phyloP scores from a whole-genome alignment of 2,888 invertebrate genomes.

The Sinohyriopsis cumingii region DNA sequence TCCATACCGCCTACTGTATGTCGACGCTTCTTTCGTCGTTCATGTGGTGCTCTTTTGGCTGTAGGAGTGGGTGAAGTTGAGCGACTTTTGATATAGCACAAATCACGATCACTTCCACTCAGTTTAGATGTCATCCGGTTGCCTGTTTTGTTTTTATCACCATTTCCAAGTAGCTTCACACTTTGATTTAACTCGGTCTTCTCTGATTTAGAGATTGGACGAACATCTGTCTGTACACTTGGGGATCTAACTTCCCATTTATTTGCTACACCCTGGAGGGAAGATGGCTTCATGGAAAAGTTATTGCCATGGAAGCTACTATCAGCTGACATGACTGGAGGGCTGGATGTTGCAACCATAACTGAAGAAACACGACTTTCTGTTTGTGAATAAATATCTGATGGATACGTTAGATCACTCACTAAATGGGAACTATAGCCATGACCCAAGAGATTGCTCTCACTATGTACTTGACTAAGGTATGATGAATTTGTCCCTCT shows the following conservation, averaged over 20 bases:
- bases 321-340: conserved; percentile 38
- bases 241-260: not conserved
- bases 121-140: not conserved
- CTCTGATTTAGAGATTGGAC: conserved; percentile 53
- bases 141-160: conserved; percentile 22
- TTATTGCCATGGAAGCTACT: conserved; percentile 9
- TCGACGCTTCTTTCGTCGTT: conserved; percentile 75
- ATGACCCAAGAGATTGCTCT: conserved; percentile 11
- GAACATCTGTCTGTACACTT: conserved; percentile 15
- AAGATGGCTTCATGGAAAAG: conserved; percentile 1
- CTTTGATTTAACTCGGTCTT: conserved; percentile 48
- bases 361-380: conserved; percentile 32
- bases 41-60: conserved; percentile 33
- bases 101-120: not conserved
- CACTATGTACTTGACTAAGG: conserved; percentile 19
- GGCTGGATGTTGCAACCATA: conserved; percentile 37
- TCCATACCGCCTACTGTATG: conserved; percentile 96
- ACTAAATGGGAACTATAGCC: conserved; percentile 18
- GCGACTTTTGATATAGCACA: conserved; percentile 13
- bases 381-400: conserved; percentile 25
- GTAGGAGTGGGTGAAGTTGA: conserved; percentile 37
- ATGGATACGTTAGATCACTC: conserved; percentile 36
- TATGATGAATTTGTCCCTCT: conserved; percentile 38
- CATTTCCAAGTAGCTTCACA: conserved; percentile 36
- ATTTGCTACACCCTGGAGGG: conserved; percentile 4